Evolutionary conservation across 2,888 invertebrate genomes (phyloP).

Genomic region (Falcaria lacertinaria): DNA sequence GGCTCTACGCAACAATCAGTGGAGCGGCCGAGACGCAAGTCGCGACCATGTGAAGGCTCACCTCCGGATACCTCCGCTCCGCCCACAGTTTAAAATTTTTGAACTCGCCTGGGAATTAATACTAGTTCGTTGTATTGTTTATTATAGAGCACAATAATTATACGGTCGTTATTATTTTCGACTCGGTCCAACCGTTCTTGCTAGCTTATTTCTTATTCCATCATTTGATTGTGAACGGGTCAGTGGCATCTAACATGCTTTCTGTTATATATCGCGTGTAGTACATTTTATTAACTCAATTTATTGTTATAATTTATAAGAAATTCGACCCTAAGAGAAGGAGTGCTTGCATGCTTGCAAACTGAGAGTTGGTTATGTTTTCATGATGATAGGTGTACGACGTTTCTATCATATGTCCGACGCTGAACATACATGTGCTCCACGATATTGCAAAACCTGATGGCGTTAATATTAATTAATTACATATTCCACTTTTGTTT

Average conservation of each 20-base stretch:
- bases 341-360: constrained; percentile 24
- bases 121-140: constrained; percentile 66
- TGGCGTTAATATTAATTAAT: too few species aligned
- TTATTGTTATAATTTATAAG: neutral
- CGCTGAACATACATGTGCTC: too few species aligned
- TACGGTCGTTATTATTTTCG: constrained; percentile 56
- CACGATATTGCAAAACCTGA: too few species aligned
- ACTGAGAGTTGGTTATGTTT: constrained; percentile 41
- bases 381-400: constrained; percentile 51
- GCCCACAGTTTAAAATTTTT: constrained; percentile 78
- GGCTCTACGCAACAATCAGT: constrained; percentile 50
- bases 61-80: constrained; percentile 47
- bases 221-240: constrained; percentile 13
- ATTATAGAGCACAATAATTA: constrained; percentile 62
- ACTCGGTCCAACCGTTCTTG: constrained; percentile 16
- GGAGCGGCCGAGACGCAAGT: constrained; percentile 16
- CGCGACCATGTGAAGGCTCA: constrained; percentile 51
- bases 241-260: constrained; percentile 11
- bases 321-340: neutral
- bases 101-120: constrained; percentile 65
- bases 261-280: neutral
- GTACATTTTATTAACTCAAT: neutral
- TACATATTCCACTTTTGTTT: too few species aligned
- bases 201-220: constrained; percentile 17
- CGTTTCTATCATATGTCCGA: too few species aligned